phyloP scores from a whole-genome alignment of 2,888 invertebrate species.

The Norana najaformis region DNA sequence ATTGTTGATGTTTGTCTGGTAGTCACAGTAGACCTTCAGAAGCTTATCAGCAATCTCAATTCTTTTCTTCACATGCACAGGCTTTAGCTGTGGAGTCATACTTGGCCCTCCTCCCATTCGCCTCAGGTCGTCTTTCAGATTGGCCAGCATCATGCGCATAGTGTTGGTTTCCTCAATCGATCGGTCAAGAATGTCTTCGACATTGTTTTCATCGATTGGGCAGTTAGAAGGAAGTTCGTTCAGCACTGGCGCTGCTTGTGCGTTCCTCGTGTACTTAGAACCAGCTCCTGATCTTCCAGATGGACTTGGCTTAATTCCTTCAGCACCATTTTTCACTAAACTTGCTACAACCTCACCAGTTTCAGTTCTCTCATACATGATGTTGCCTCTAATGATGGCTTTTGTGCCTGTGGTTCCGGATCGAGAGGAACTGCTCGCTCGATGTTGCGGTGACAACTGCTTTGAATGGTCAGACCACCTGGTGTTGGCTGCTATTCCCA shows the following conservation, averaged over 20 bases:
- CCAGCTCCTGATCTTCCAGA: neutral
- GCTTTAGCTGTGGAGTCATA: constrained; percentile 22
- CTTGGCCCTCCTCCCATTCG: constrained; percentile 19
- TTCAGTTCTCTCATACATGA: constrained; percentile 24
- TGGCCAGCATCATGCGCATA: constrained; percentile 25
- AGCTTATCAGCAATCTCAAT: constrained; percentile 36
- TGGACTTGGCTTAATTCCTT: neutral
- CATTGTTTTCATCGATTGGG: constrained; percentile 33
- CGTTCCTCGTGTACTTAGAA: neutral
- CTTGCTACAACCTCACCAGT: constrained; percentile 28
- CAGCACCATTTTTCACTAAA: neutral
- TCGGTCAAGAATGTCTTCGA: constrained; percentile 33
- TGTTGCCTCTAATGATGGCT: constrained; percentile 25
- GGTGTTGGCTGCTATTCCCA: neutral
- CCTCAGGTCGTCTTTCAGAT: constrained; percentile 35
- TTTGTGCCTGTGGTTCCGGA: neutral
- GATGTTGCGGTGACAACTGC: neutral
- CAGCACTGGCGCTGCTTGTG: neutral
- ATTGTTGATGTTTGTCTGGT: constrained; percentile 34
- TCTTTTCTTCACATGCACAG: constrained; percentile 23
- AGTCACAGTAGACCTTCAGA: constrained; percentile 33
- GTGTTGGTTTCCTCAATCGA: constrained; percentile 30
- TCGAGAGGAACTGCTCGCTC: neutral
- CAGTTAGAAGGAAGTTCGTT: constrained; percentile 7
- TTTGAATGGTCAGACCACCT: neutral